These are phyloP conservation scores for Drosophila varians DNA, from an alignment of 1,140 invertebrate genomes.

Conservation along the genomic window DNA sequence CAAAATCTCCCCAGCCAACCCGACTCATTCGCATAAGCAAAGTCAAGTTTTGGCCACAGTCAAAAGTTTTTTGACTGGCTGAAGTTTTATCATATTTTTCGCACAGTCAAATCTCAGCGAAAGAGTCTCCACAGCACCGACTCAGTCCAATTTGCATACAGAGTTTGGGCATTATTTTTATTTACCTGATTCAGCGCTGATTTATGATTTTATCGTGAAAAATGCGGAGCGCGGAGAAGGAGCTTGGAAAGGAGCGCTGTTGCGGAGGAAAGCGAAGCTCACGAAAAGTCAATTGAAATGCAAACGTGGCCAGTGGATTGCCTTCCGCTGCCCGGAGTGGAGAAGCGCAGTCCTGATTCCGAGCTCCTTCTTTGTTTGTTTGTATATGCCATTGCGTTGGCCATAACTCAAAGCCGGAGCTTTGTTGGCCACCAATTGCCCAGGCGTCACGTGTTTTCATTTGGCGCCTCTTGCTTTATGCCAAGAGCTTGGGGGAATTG, in stretches of 20 bases:
- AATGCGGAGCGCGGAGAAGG: constrained; percentile 11
- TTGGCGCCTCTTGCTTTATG: constrained; percentile 53
- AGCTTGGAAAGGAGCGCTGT: not conserved
- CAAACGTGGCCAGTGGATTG: constrained; percentile 63
- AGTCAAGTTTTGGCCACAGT: constrained; percentile 56
- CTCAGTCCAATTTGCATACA: constrained; percentile 77
- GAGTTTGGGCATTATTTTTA: constrained; percentile 80
- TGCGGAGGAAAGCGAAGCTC: constrained; percentile 19
- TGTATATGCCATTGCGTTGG: constrained; percentile 56
- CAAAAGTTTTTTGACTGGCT: constrained; percentile 64
- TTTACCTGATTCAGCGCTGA: constrained; percentile 80
- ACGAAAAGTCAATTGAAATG: constrained; percentile 74
- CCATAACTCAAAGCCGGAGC: constrained; percentile 72
- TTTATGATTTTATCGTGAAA: constrained; percentile 77
- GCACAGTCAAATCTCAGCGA: constrained; percentile 61
- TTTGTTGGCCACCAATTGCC: constrained; percentile 76
- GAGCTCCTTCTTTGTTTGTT: constrained; percentile 51
- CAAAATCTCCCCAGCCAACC: constrained; percentile 18
- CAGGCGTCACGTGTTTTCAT: constrained; percentile 73
- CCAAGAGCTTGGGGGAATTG: constrained; percentile 55
- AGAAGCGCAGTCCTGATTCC: not conserved
- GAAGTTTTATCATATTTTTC: constrained; percentile 79
- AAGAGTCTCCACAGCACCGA: constrained; percentile 44
- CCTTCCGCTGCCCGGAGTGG: constrained; percentile 10
- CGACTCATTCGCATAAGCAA: constrained; percentile 26